Evolutionary conservation across 2,888 invertebrate species (phyloP), one percentile per base, ranked within the genome.

Genomic region (Criorhina ranunculi): DNA sequence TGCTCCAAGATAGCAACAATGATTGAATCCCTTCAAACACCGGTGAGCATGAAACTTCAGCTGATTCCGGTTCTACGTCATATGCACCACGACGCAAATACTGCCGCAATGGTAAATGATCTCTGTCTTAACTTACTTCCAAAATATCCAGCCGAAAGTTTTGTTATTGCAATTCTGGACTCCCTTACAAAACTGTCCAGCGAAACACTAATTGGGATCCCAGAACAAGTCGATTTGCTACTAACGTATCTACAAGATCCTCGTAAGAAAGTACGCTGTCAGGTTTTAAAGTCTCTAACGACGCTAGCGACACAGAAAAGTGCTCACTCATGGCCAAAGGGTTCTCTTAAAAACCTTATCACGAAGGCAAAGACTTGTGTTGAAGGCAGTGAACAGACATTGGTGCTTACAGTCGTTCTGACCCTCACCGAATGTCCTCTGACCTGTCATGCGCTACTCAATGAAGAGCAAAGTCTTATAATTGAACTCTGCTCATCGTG

Each of bases 1-100:
- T 98, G 98, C 90, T 97, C 97, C 87, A 98, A 98, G 91, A 95
- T 99, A 67, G 96, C 98, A 0, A 96, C 97, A 87, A 98, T 98
- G 98, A 98, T 99, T 87, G 96, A 97, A 89, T 96, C 97, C 44
- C 95, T 98, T 88, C 96, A 97, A 69, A 98, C 98, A 0, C 98
- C 98, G 0, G 96, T 98, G 3, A 96, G 97, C 73, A 96, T 98
- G 93, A 97, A 99, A 91, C 93, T 98, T 24, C 95, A 97, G 88
- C 93, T 99, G 5, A 97, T 99, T 70, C 96, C 98, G 0, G 97
- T 98, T 51, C 93, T 99, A 72, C 95, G 97, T 87, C 96, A 98
- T 89, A 98, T 98, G 95, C 97, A 98, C 92, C 98, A 98, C 89
- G 97, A 94, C 85, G 93, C 93, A 6, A 93, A 92, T 86, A 94